Percentiles rank a stretch among this genome's conserved stretches.
phyloP scores from a whole-genome alignment of 2,113 vertebrate species.

The Catagonus wagneri region DNA sequence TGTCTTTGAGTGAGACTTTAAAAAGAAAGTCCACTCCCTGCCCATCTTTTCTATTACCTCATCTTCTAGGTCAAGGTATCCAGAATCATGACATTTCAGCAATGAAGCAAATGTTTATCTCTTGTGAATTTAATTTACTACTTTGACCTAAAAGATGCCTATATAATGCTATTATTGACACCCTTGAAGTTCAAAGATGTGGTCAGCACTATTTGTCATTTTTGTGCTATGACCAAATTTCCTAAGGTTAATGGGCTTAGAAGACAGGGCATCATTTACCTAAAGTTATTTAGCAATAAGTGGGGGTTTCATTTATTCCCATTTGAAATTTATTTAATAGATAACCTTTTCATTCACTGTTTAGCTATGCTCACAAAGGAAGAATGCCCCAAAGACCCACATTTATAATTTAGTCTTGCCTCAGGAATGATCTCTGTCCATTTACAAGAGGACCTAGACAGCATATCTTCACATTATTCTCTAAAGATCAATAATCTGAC shows the following conservation, averaged over 20 bases:
- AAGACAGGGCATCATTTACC: slow-evolving; percentile 40
- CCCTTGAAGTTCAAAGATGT: background rate
- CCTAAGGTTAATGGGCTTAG: slow-evolving; percentile 44
- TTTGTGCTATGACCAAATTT: slow-evolving; percentile 7
- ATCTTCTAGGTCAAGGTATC: slow-evolving; percentile 7
- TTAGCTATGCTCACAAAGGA: slow-evolving; percentile 10
- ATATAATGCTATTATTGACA: background rate
- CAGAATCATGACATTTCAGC: slow-evolving; percentile 37
- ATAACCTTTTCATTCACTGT: background rate
- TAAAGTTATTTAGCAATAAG: background rate
- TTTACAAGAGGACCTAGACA: slow-evolving; percentile 35
- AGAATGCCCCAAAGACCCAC: background rate
- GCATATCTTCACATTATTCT: background rate
- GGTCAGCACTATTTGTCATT: background rate
- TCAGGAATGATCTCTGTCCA: slow-evolving; percentile 7
- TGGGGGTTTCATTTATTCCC: slow-evolving; percentile 16
- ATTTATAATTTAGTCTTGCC: slow-evolving; percentile 41
- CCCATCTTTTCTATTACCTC: background rate
- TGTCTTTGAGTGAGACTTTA: background rate
- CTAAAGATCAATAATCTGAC: background rate
- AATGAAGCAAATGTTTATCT: slow-evolving; percentile 52
- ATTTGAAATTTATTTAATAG: slow-evolving; percentile 61
- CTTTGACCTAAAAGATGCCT: slow-evolving; percentile 10
- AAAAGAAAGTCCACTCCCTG: background rate
- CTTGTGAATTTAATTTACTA: slow-evolving; percentile 52